These are phyloP conservation scores for Lutjanus argentimaculatus DNA, from an alignment of 2,797 vertebrate species.

Conservation along the genomic window DNA sequence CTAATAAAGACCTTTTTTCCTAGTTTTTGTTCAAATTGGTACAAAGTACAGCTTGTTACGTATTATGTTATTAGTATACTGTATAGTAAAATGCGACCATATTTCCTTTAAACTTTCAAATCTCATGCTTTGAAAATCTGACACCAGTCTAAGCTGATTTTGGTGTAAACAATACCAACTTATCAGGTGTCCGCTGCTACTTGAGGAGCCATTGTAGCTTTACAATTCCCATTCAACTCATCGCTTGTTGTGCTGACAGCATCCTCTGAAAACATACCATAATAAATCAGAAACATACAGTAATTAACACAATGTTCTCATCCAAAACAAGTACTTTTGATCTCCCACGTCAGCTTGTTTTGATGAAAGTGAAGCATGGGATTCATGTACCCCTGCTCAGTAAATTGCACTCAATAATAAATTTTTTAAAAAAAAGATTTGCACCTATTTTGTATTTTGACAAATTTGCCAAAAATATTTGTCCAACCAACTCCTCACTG, in stretches of 20 bases:
- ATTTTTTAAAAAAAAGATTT: conserved; percentile 23
- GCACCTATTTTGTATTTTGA: conserved; percentile 53
- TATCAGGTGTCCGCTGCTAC: not conserved
- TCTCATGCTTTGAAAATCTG: conserved; percentile 23
- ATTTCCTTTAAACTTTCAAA: conserved; percentile 17
- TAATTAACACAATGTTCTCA: conserved; percentile 27
- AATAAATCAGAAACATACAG: conserved; percentile 43
- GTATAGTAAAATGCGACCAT: no score
- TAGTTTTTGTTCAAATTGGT: no score
- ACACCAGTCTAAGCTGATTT: conserved; percentile 20
- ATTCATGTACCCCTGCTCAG: conserved; percentile 24
- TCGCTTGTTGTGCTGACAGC: conserved; percentile 34
- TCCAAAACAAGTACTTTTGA: conserved; percentile 45
- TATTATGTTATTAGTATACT: no score
- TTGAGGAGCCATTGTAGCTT: conserved; percentile 31
- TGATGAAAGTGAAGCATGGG: conserved; percentile 8
- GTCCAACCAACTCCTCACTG: conserved; percentile 14
- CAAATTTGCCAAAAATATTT: conserved; percentile 35
- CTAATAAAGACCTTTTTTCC: no score
- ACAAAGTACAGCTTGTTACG: no score
- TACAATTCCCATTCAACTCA: conserved; percentile 23
- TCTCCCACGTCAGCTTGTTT: conserved; percentile 41
- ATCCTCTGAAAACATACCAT: conserved; percentile 43
- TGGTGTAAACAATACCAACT: conserved; percentile 4
- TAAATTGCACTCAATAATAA: conserved; percentile 53